Conservation (phyloP, 2,113 vertebrate genomes). For the Melanostigma gelatinosum region DNA sequence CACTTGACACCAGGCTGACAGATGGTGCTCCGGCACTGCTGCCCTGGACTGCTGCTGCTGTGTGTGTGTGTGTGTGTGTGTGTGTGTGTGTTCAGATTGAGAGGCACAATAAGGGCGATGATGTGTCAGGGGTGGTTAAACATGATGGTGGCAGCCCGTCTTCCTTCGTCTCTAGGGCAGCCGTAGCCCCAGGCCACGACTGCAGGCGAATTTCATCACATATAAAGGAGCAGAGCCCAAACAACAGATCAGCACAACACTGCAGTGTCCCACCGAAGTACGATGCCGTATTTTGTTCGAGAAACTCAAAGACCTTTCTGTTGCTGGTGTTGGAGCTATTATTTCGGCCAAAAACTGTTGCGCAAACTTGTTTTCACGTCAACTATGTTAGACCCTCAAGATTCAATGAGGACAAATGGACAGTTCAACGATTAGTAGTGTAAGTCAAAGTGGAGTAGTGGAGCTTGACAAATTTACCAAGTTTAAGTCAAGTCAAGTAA, state of each 20-base stretch:
- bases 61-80: constrained; percentile 46
- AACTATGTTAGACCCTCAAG: neutral
- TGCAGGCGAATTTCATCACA: constrained; percentile 77
- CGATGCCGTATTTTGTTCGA: neutral
- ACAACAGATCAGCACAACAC: constrained; percentile 47
- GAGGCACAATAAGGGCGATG: constrained; percentile 76
- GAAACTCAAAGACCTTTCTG: neutral
- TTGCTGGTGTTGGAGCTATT: neutral
- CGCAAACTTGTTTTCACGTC: neutral
- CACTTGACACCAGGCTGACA: constrained; percentile 86
- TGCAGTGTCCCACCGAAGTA: constrained; percentile 1
- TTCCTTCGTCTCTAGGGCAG: constrained; percentile 76
- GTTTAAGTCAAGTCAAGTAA: neutral
- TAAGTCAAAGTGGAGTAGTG: neutral
- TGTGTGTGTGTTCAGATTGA: constrained; percentile 70
- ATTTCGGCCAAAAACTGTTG: neutral
- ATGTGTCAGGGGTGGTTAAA: constrained; percentile 83
- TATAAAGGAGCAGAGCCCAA: constrained; percentile 49
- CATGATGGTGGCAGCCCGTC: constrained; percentile 77
- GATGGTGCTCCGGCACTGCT: constrained; percentile 80
- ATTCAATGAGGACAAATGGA: neutral
- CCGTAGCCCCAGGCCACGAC: constrained; percentile 68
- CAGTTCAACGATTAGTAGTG: neutral
- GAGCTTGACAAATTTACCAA: neutral
- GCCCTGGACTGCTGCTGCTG: constrained; percentile 60